Base-by-base conservation (phyloP, 2,797 vertebrate species). In the Chrysocyon brachyurus region DNA sequence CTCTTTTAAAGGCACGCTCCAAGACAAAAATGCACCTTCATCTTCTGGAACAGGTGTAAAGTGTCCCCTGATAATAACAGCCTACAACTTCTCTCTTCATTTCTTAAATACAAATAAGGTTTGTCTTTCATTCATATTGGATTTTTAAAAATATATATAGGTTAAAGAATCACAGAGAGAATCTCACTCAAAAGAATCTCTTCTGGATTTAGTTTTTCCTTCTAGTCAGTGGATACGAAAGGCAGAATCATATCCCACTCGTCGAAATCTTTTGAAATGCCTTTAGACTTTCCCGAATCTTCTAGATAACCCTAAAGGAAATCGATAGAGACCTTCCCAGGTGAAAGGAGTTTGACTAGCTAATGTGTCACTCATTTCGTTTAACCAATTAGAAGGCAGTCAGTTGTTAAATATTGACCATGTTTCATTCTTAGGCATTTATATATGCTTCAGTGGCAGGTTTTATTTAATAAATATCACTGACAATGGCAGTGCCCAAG, bases 1-100 rank as follows among this genome's bases (percentile, higher is more conserved):
- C 68, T 94, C 54, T 68, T 92, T 89, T 63, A 82, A 93, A 97
- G 21, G 54, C 2, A 63, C 49, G n/a, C 83, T 97, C 15, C 24
- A 85, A 79, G 54, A 87, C 17, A 87, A 81, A 90, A 83, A 81
- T 57, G 11, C 15, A 56, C 40, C 33, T 63, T 94, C 24, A 59
- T 93, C 68, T 89, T 86, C 86, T 87, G 90, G 22, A 98, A 96
- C 91, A 97, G 96, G 97, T 98, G 84, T 96, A 97, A 93, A 97
- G 57, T 68, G 33, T 92, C 33, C 93, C 79, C 97, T 94, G 97
- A 94, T 97, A 93, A 72, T 93, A 98, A 93, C 82, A 97, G 15
- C 14, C 16, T 28, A 19, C 14, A 63, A 21, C 24, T 64, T 17
- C 12, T 70, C 31, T 84, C n/a, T 92, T 91, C 77, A 61, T 87